Evolutionary conservation across 2,797 vertebrate genomes (phyloP).

Genomic region (Erpetoichthys calabaricus): DNA sequence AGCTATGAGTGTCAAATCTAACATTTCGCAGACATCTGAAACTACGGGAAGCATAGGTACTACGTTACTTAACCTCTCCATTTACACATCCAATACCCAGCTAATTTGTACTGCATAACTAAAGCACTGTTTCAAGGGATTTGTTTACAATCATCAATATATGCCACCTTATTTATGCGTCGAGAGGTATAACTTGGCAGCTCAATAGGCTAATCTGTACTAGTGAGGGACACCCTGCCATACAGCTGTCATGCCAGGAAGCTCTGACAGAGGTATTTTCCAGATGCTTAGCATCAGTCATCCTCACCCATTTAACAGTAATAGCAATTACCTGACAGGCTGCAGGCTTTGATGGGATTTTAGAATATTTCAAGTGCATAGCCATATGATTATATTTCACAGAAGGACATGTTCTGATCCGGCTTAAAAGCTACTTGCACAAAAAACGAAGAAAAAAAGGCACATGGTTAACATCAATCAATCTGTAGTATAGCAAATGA

Average conservation of each 20-base stretch:
- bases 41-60: background rate
- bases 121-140: background rate
- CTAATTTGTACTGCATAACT: background rate
- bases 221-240: conserved; percentile 38
- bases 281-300: conserved; percentile 48
- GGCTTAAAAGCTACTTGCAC: conserved; percentile 22
- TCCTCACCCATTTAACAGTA: conserved; percentile 17
- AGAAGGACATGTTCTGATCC: conserved; percentile 20
- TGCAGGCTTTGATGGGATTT: conserved; percentile 15
- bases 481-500: conserved; percentile 13
- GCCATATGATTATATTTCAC: conserved; percentile 13
- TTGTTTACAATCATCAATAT: conserved; percentile 3
- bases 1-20: background rate
- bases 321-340: conserved; percentile 25
- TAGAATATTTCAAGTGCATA: conserved; percentile 11
- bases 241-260: conserved; percentile 48
- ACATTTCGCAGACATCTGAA: background rate
- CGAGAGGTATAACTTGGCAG: background rate
- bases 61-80: conserved; percentile 1
- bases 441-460: conserved; percentile 10
- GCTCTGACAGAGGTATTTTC: conserved; percentile 46
- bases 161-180: conserved; percentile 11
- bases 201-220: conserved; percentile 38
- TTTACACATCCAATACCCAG: background rate
- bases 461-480: conserved; percentile 13